A percentile compares a stretch with the other conserved stretches of the same genome.
Conservation (phyloP, 2,797 vertebrate species). For the Artibeus lituratus region DNA sequence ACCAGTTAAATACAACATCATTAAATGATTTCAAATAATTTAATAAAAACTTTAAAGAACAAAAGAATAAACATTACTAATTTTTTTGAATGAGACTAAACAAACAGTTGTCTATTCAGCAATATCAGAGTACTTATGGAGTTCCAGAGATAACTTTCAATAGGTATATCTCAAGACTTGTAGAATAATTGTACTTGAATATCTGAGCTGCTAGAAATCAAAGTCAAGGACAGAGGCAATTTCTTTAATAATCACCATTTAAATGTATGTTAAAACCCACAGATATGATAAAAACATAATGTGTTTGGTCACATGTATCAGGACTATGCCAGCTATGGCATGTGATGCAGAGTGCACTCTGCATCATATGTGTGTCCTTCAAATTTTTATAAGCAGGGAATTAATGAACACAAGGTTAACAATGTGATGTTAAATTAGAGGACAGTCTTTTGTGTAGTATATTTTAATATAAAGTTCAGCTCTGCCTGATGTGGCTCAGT, state of each 20-base stretch:
- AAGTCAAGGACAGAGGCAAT: conserved; percentile 16
- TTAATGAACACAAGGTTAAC: conserved; percentile 17
- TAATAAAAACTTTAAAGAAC: conserved; percentile 26
- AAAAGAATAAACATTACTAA: background rate
- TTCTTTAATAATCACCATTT: background rate
- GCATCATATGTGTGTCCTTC: background rate
- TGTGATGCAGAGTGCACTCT: background rate
- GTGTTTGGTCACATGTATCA: background rate
- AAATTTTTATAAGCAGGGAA: background rate
- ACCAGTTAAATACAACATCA: conserved; percentile 17
- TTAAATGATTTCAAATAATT: conserved; percentile 9
- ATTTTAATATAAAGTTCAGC: conserved; percentile 2
- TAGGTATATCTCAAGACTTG: conserved; percentile 8
- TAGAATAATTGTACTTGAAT: background rate
- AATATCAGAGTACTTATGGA: background rate
- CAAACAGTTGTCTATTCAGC: background rate
- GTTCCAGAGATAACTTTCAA: conserved; percentile 4
- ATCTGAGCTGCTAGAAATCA: background rate
- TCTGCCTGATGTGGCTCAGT: too few relatives aligned
- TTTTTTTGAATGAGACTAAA: background rate
- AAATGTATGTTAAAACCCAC: background rate
- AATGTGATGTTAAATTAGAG: background rate
- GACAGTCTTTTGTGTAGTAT: background rate
- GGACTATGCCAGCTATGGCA: background rate
- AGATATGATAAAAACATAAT: background rate